Conservation (phyloP, 37 sponge, comb jelly and placozoan genomes). For the Chondrilla cf. caribensis region DNA sequence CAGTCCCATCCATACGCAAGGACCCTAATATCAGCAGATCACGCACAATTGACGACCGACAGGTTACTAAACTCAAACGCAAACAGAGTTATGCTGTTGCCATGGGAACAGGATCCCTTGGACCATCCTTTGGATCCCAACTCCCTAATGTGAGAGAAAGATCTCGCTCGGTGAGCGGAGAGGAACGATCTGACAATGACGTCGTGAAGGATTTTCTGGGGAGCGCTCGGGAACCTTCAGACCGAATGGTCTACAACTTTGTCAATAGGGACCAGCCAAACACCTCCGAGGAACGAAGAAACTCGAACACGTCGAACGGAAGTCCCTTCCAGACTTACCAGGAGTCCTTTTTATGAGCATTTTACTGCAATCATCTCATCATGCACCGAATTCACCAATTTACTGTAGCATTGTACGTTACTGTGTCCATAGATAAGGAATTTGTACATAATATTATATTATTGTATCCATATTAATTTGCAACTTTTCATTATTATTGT, state of each 20-base stretch:
- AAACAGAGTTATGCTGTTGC: constrained; percentile 9
- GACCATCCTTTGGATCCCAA: not conserved
- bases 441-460: not conserved
- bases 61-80: not conserved
- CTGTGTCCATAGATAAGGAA: not conserved
- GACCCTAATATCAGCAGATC: not conserved
- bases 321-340: not conserved
- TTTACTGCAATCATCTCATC: too few species aligned
- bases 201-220: constrained; percentile 17
- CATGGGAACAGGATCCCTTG: not conserved
- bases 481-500: not conserved
- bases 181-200: not conserved
- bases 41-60: not conserved
- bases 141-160: not conserved
- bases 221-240: not conserved
- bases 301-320: not conserved
- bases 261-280: not conserved
- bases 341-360: constrained; percentile 19
- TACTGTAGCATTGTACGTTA: too few species aligned
- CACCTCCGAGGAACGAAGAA: not conserved
- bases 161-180: not conserved
- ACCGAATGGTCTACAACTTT: constrained; percentile 13
- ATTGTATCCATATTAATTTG: not conserved
- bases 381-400: too few species aligned
- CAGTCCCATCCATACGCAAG: too few species aligned